Evolutionary conservation across 2,888 invertebrate genomes (phyloP), one percentile per base, ranked within the genome.

Genomic region (Nesidiocoris tenuis): DNA sequence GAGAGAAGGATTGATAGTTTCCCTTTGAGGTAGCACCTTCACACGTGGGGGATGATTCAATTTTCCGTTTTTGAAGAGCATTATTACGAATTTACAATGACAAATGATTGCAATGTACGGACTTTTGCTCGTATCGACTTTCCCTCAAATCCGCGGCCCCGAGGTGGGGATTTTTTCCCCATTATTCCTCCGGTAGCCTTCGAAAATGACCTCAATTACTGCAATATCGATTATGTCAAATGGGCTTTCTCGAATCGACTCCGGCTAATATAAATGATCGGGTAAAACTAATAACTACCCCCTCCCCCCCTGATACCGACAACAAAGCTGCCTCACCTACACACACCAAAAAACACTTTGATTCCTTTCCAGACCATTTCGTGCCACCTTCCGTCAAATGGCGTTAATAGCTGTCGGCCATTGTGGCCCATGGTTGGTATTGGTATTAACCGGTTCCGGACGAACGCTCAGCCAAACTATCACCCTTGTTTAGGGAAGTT

Each of bases 401-500:
- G 39, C 39, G 39, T 39, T 39, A 39, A 39, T 39, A 39, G 39
- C 5, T 39, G 39, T 39, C 39, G 39, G 39, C 39, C 39, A 39
- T 39, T 39, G 39, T 39, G 39, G 39, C 39, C 39, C 39, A 7
- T 39, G 39, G 39, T 39, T 39, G 39, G 39, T 39, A 39, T 39
- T 39, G 39, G 39, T 67, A 67, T 67, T 67, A 56, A 67, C 67
- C 55, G 18, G 54, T 67, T 67, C 67, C 67, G 67, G 19, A 18
- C 21, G 54, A 55, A 9, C 56, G 67, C 21, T 16, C 67, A 17
- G 39, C 5, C 39, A 67, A 67, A 67, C 67, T 39, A 22, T 56
- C 56, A 22, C 67, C 67, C 67, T 67, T 56, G 55, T 67, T 67
- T 67, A 67, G 55, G 22, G 22, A 39, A 54, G 67, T 67, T 67